Evolutionary conservation across 1,140 invertebrate genomes (phyloP).

Genomic region (Drosophila malerkotliana): DNA sequence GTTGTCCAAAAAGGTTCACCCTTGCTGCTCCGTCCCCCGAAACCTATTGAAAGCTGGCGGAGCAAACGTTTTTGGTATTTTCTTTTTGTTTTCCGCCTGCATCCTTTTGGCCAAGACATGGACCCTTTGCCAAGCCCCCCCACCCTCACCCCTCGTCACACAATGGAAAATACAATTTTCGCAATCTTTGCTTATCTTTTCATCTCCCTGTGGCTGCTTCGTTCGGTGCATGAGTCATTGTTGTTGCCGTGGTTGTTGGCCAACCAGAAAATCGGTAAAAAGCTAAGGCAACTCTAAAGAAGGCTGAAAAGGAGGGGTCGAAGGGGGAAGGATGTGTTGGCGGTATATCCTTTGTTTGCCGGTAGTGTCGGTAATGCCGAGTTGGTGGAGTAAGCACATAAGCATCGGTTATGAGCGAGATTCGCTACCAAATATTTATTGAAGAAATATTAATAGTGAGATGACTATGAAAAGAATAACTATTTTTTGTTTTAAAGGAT

Average conservation of each 20-base stretch:
- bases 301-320: neutral
- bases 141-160: slow-evolving; percentile 22
- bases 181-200: slow-evolving; percentile 81
- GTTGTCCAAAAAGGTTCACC: slow-evolving; percentile 56
- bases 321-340: slow-evolving; percentile 29
- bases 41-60: slow-evolving; percentile 61
- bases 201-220: slow-evolving; percentile 63
- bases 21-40: neutral
- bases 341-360: slow-evolving; percentile 59
- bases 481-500: too few relatives aligned
- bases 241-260: slow-evolving; percentile 51
- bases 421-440: slow-evolving; percentile 1
- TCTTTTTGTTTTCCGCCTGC: slow-evolving; percentile 59
- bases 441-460: neutral
- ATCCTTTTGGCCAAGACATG: slow-evolving; percentile 55
- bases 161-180: slow-evolving; percentile 80
- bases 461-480: neutral
- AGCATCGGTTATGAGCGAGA: slow-evolving; percentile 33
- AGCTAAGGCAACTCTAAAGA: slow-evolving; percentile 51
- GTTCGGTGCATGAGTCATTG: slow-evolving; percentile 43
- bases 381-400: slow-evolving; percentile 37
- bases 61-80: slow-evolving; percentile 62
- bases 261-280: slow-evolving; percentile 61
- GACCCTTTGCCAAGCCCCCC: slow-evolving; percentile 2
- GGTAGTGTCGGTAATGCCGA: slow-evolving; percentile 50